Evolutionary conservation across 2,113 vertebrate genomes (phyloP), one percentile per base, ranked within the genome.

Genomic region (Ceuthmochares aereus): DNA sequence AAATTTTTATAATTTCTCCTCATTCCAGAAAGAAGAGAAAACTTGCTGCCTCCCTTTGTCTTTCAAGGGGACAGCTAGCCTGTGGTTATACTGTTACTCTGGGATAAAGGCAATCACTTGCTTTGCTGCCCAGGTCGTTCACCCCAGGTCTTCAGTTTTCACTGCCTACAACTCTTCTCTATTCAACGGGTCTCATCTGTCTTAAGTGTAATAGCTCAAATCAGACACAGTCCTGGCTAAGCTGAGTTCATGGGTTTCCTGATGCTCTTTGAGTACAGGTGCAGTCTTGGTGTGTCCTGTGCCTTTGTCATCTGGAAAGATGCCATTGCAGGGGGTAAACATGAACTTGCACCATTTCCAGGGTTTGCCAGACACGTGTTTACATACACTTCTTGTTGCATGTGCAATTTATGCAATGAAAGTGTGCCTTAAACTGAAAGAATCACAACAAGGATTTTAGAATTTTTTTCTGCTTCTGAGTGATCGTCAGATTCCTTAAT

Each of bases 341-440:
- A 12, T 5, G 6, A 42, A 37, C 5, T 51, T 2, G 19, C 30
- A 3, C 30, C 0, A 0, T 43, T 42, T 23, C 37, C 56, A 67
- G 84, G 16, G 4, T 30, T 59, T 32, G 17, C 22, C 43, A 73
- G 73, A 20, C 2, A 1, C 0, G 3, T 4, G 23, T 34, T 58
- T 37, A n/a, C 36, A 16, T 9, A 14, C 7, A 4, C 26, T 45
- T 58, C 36, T 62, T 45, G 18, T 42, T 6, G 2, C 16, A n/a
- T 9, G 27, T 10, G 4, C 47, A 67, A 4, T 14, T 14, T 1
- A 6, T 7, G 14, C n/a, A 62, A 42, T 42, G 32, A 4, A 36
- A 19, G 15, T 21, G 49, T 29, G 47, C 40, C 26, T 2, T 14
- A 37, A 52, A 18, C 78, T 56, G 82, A 37, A 34, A 69, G 63